phyloP scores from a whole-genome alignment of 2,113 vertebrate species.

The Varanus komodoensis region DNA sequence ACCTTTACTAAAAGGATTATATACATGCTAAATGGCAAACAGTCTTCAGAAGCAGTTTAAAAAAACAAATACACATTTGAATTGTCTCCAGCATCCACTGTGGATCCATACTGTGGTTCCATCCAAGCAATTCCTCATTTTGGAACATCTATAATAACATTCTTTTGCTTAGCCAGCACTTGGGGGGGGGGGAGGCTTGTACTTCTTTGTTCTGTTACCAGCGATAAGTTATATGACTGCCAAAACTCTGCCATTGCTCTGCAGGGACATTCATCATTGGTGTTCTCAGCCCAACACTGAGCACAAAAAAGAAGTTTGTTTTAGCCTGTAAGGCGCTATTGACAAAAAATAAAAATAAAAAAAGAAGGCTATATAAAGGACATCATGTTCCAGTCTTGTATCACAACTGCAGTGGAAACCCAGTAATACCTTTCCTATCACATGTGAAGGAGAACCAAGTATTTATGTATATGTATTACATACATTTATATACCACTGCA shows the following conservation, averaged over 20 bases:
- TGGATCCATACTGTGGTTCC: neutral
- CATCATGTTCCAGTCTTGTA: neutral
- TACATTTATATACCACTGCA: no score
- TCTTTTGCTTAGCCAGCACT: slow-evolving; percentile 11
- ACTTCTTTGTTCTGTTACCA: neutral
- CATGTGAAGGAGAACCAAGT: neutral
- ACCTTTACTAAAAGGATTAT: neutral
- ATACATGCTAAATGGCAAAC: neutral
- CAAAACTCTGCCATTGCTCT: neutral
- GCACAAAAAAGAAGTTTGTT: neutral
- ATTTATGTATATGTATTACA: no score
- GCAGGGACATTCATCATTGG: neutral
- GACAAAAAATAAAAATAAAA: neutral
- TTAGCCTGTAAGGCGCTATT: neutral
- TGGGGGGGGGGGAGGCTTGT: neutral
- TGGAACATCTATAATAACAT: slow-evolving; percentile 8
- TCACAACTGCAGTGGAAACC: neutral
- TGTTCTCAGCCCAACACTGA: neutral
- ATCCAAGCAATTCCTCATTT: neutral
- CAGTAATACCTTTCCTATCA: neutral
- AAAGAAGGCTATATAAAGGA: neutral
- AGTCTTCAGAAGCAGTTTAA: neutral
- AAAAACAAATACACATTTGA: neutral
- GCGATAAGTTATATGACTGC: neutral
- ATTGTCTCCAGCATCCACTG: neutral